Evolutionary conservation across 2,113 vertebrate genomes (phyloP).

Genomic region (Manacus vitellinus): DNA sequence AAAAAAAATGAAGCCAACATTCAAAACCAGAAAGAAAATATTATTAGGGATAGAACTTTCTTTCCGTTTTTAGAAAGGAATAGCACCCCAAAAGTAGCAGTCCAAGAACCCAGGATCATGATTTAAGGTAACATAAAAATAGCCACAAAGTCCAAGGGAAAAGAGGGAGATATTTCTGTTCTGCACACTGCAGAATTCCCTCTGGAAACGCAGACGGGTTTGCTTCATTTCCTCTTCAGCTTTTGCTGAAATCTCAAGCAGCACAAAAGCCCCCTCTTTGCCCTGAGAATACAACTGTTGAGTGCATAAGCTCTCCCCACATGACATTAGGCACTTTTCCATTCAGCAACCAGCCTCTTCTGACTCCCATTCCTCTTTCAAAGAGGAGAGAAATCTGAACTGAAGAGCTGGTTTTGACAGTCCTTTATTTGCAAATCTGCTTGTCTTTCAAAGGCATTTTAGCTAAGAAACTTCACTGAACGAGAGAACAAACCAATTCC

Average conservation of each 20-base stretch:
- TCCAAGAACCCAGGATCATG: not conserved
- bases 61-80: not conserved
- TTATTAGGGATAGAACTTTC: not conserved
- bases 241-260: slow-evolving; percentile 39
- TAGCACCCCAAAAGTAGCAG: not conserved
- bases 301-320: slow-evolving; percentile 15
- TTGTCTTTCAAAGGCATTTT: not conserved
- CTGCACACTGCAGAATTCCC: not conserved
- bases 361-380: not conserved
- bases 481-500: not conserved
- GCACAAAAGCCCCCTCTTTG: not conserved
- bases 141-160: not conserved
- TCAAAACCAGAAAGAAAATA: not conserved
- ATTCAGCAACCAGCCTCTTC: not conserved
- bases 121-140: not conserved
- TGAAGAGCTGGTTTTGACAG: not conserved
- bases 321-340: not conserved
- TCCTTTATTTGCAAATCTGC: slow-evolving; percentile 7
- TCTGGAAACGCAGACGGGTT: not conserved
- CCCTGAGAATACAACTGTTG: slow-evolving; percentile 4
- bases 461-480: not conserved
- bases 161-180: slow-evolving; percentile 12
- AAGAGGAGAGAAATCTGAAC: not conserved
- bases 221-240: slow-evolving; percentile 60
- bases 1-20: not conserved